phyloP scores from a whole-genome alignment of 2,888 invertebrate genomes.

The Brenthis hecate region DNA sequence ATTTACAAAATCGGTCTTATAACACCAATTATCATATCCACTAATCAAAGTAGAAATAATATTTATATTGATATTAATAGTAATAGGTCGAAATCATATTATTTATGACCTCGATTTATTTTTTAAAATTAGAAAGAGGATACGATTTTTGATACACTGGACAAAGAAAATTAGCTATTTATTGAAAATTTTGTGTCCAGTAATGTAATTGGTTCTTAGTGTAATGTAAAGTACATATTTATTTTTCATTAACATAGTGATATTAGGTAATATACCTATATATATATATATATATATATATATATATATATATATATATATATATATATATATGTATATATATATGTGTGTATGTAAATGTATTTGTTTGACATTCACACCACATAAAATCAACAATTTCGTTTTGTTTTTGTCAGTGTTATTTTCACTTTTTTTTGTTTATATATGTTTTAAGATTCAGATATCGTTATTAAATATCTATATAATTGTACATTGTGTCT shows the following conservation, averaged over 20 bases:
- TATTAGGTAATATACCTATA: conserved; percentile 23
- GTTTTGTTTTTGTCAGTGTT: conserved; percentile 12
- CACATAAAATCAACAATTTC: background rate
- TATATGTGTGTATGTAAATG: conserved; percentile 3
- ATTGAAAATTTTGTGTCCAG: conserved; percentile 52
- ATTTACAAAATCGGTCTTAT: conserved; percentile 33
- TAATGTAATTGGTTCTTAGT: conserved; percentile 44
- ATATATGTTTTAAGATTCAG: conserved; percentile 25
- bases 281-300: too few relatives aligned
- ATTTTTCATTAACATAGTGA: conserved; percentile 32
- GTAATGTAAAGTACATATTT: conserved; percentile 35
- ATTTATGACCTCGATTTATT: conserved; percentile 50
- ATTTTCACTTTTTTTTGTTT: conserved; percentile 19
- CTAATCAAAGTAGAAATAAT: conserved; percentile 59
- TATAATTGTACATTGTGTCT: conserved; percentile 43
- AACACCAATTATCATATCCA: conserved; percentile 48
- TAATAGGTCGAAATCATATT: conserved; percentile 46
- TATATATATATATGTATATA: too few relatives aligned
- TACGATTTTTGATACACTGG: conserved; percentile 69
- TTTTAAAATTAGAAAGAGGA: conserved; percentile 46
- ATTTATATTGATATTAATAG: conserved; percentile 51
- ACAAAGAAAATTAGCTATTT: conserved; percentile 51
- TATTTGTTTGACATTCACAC: conserved; percentile 3
- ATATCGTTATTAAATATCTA: conserved; percentile 35
- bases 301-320: too few relatives aligned